A percentile compares a stretch with the other conserved stretches of the same genome.
phyloP scores from a whole-genome alignment of 2,113 vertebrate genomes.

The Panurus biarmicus region DNA sequence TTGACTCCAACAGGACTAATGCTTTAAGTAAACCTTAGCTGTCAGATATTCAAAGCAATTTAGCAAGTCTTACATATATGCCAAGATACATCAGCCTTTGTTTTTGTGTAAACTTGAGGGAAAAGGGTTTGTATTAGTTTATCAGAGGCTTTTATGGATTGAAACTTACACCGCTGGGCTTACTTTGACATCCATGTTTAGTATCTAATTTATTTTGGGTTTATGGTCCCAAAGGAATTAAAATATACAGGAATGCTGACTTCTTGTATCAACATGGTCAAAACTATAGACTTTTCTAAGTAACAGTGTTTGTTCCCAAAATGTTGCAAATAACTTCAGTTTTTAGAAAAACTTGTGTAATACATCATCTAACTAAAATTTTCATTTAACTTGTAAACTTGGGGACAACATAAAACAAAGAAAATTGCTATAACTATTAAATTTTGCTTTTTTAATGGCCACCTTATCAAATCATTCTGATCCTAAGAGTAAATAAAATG shows the following conservation, averaged over 20 bases:
- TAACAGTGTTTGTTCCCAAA: background rate
- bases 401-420: background rate
- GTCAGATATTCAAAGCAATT: background rate
- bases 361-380: background rate
- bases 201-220: background rate
- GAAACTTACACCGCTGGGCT: background rate
- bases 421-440: background rate
- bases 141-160: background rate
- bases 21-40: background rate
- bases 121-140: background rate
- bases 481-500: background rate
- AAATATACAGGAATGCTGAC: background rate
- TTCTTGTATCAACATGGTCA: background rate
- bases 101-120: background rate
- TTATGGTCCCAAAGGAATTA: background rate
- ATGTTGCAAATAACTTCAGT: background rate
- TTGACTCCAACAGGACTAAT: background rate
- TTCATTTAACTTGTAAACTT: background rate
- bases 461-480: accelerated
- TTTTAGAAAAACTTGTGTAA: background rate
- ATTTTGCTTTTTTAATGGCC: background rate
- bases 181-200: background rate
- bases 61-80: background rate
- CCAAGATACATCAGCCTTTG: background rate
- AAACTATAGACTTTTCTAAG: background rate